Conservation (phyloP, 2,113 vertebrate genomes). For the Craseonycteris thonglongyai region DNA sequence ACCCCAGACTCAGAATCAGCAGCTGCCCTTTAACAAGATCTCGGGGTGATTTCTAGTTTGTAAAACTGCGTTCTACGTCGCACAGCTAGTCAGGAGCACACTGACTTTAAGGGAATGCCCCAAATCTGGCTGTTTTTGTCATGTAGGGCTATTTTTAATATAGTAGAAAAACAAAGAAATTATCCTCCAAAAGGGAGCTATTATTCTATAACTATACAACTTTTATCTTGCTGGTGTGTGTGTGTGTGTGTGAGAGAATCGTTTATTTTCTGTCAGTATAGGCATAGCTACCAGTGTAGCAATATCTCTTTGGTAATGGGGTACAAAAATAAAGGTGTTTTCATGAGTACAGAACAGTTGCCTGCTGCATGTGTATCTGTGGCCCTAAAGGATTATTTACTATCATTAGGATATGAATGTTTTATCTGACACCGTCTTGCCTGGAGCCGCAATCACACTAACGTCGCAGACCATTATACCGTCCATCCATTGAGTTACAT, state of each 20-base stretch:
- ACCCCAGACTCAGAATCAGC: not conserved
- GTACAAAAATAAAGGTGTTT: constrained; percentile 73
- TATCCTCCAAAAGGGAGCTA: constrained; percentile 60
- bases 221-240: constrained; percentile 72
- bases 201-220: constrained; percentile 62
- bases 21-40: not conserved
- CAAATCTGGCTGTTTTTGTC: not conserved
- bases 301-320: constrained; percentile 71
- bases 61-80: no score
- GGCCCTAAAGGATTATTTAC: constrained; percentile 78
- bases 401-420: constrained; percentile 76
- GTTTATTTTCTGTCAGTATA: constrained; percentile 76
- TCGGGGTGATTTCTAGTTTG: accelerated
- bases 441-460: constrained; percentile 75
- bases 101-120: not conserved
- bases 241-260: constrained; percentile 70
- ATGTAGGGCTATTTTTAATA: accelerated
- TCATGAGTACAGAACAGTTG: constrained; percentile 72
- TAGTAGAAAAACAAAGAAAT: not conserved
- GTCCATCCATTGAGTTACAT: constrained; percentile 66
- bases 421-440: constrained; percentile 77
- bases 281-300: constrained; percentile 66
- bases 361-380: constrained; percentile 68
- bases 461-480: constrained; percentile 65
- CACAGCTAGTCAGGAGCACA: no score